Conservation (phyloP, 2,113 vertebrate genomes). For the Casuarius casuarius region DNA sequence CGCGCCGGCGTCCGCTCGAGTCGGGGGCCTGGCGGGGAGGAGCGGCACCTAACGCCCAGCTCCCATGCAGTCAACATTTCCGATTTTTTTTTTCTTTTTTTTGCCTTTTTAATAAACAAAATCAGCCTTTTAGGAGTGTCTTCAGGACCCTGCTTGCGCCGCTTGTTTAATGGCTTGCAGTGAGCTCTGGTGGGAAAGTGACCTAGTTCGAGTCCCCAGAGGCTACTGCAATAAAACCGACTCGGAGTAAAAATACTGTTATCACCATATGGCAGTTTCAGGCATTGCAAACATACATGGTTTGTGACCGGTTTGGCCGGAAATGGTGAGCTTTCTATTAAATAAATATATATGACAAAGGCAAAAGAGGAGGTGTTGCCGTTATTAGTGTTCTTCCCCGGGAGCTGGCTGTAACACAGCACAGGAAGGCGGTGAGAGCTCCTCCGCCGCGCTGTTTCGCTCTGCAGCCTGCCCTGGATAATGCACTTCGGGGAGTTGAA, state of each 20-base stretch:
- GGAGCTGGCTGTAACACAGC: not conserved
- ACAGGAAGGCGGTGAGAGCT: not conserved
- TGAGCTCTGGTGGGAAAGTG: constrained; percentile 61
- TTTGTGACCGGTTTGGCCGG: constrained; percentile 11
- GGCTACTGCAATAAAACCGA: constrained; percentile 57
- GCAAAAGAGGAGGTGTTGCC: not conserved
- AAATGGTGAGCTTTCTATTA: constrained; percentile 17
- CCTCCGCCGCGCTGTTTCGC: not conserved
- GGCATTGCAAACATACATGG: not conserved
- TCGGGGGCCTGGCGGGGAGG: too few relatives aligned
- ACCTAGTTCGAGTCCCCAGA: constrained; percentile 63
- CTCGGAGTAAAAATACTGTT: constrained; percentile 60
- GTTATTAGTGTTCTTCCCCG: not conserved
- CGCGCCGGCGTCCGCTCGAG: too few relatives aligned
- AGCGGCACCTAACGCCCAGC: too few relatives aligned
- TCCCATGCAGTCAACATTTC: not conserved
- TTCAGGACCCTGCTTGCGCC: not conserved
- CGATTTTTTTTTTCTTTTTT: not conserved
- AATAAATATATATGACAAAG: constrained; percentile 1
- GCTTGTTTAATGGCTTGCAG: constrained; percentile 28
- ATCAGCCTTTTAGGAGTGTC: not conserved
- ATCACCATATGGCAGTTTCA: constrained; percentile 61
- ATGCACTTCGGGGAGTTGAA: constrained; percentile 41
- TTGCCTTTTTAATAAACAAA: constrained; percentile 11
- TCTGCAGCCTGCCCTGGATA: constrained; percentile 28